Conservation (phyloP, 2,888 invertebrate genomes). For the Cabera pusaria region DNA sequence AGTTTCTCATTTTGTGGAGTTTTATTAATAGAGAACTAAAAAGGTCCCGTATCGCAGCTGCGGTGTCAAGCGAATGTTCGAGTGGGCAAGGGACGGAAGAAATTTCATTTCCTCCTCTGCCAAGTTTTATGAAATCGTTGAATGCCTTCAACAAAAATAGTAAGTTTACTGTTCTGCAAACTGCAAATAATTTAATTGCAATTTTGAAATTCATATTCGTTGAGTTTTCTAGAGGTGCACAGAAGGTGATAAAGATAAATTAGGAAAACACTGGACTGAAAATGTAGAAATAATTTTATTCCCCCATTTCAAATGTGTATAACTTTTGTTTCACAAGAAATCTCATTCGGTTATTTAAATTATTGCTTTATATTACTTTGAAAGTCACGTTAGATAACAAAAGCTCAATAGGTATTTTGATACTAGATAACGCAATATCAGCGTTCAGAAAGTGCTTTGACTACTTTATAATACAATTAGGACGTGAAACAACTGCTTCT, state of each 20-base stretch:
- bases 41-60: constrained; percentile 36
- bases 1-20: constrained; percentile 31
- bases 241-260: no score
- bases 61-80: constrained; percentile 42
- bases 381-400: constrained; percentile 8
- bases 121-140: constrained; percentile 43
- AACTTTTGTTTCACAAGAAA: constrained; percentile 1
- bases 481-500: constrained; percentile 14
- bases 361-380: constrained; percentile 7
- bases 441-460: constrained; percentile 14
- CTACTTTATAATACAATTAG: constrained; percentile 9
- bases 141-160: constrained; percentile 10
- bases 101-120: constrained; percentile 52
- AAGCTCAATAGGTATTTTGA: constrained; percentile 1
- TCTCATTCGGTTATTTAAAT: constrained; percentile 3
- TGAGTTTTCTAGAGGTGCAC: no score
- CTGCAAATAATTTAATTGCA: no score
- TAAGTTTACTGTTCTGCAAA: no score
- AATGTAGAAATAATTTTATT: no score
- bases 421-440: constrained; percentile 10
- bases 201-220: no score
- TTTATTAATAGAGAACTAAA: constrained; percentile 43
- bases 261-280: no score
- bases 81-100: constrained; percentile 42
- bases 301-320: no score